Conservation (phyloP, 2,113 vertebrate species). For the Eretmochelys imbricata region DNA sequence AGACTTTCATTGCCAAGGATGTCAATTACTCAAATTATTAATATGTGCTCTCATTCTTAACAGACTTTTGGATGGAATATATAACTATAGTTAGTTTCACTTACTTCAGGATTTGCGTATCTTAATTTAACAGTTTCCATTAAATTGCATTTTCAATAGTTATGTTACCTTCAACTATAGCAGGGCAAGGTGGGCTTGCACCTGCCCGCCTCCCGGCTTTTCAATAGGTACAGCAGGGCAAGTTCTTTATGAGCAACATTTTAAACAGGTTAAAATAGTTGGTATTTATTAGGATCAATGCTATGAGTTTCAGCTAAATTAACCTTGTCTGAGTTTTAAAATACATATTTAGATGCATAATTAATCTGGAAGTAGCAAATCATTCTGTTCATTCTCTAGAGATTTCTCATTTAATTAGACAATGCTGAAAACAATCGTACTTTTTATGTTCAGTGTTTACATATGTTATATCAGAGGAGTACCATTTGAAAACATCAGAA, state of each 20-base stretch:
- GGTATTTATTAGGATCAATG: not conserved
- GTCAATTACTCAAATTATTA: not conserved
- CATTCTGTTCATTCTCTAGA: not conserved
- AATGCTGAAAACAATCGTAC: not conserved
- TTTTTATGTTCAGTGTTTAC: not conserved
- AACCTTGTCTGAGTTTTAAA: not conserved
- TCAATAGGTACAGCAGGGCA: no score
- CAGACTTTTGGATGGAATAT: not conserved
- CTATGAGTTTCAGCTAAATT: not conserved
- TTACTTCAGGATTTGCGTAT: no score
- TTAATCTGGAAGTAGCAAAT: conserved; percentile 24
- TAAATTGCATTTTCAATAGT: no score
- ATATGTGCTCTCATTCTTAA: not conserved
- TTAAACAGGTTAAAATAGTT: not conserved
- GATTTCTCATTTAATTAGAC: conserved; percentile 3
- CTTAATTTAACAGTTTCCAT: no score
- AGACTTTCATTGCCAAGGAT: not conserved
- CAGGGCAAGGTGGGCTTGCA: not conserved
- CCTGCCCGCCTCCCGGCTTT: no score
- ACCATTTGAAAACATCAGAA: conserved; percentile 53
- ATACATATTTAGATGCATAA: conserved; percentile 3
- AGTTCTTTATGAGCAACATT: not conserved
- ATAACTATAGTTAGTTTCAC: not conserved
- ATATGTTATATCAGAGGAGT: conserved; percentile 18
- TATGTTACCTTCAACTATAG: no score